phyloP scores from a whole-genome alignment of 2,888 invertebrate species.

The Watsonalla cultraria region DNA sequence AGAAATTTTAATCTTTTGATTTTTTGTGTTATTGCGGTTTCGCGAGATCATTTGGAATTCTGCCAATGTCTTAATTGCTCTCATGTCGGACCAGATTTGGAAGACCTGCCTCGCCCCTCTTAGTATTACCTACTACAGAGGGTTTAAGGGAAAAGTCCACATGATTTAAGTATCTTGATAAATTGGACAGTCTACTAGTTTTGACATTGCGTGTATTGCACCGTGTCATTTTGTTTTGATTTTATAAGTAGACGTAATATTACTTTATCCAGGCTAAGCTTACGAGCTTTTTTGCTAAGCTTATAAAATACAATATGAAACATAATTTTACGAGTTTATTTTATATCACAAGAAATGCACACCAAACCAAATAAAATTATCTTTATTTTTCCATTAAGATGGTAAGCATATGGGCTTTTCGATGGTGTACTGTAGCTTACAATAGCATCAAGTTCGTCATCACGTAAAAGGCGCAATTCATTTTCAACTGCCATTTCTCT shows the following conservation, averaged over 20 bases:
- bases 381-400: no score
- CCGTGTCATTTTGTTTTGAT: conserved; percentile 19
- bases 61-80: conserved; percentile 27
- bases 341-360: no score
- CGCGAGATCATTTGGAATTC: conserved; percentile 25
- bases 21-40: conserved; percentile 26
- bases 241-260: background rate
- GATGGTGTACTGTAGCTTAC: no score
- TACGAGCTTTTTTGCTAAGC: no score
- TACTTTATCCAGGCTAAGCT: no score
- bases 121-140: conserved; percentile 12
- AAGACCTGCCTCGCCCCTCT: conserved; percentile 18
- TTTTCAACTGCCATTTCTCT: no score
- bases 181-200: conserved; percentile 15
- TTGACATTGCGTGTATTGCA: conserved; percentile 24
- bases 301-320: no score
- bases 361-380: no score
- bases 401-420: no score
- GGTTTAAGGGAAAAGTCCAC: conserved; percentile 9
- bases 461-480: no score
- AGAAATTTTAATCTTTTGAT: conserved; percentile 18
- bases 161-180: conserved; percentile 16
- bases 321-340: no score
- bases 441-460: no score
- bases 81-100: conserved; percentile 19